A percentile compares a stretch with the other conserved stretches of the same genome.
Conservation (phyloP, 2,113 vertebrate genomes). For the Dromiciops gliroides region DNA sequence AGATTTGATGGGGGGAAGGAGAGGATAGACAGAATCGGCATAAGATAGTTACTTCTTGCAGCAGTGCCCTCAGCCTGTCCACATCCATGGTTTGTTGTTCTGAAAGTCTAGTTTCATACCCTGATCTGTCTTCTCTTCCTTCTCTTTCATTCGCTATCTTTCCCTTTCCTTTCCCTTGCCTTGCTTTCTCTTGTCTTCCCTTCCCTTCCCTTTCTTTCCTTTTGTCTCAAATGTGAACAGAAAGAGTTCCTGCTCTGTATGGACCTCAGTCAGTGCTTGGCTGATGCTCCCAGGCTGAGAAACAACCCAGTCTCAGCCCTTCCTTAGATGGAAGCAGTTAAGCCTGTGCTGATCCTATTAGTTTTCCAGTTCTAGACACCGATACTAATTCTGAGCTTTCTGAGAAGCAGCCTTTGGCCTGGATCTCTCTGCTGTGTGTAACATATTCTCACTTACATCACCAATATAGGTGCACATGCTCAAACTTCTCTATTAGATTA, state of each 20-base stretch:
- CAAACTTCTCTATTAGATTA: not conserved
- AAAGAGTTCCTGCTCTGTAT: not conserved
- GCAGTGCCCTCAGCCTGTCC: not conserved
- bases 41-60: not conserved
- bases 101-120: not conserved
- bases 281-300: not conserved
- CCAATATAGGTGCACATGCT: not conserved
- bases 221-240: not conserved
- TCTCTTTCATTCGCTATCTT: not conserved
- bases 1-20: not conserved
- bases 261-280: not conserved
- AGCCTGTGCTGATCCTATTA: not conserved
- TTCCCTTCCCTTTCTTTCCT: not conserved
- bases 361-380: not conserved
- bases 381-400: not conserved
- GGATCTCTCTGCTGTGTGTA: not conserved
- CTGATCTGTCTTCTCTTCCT: not conserved
- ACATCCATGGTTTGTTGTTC: not conserved
- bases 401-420: not conserved
- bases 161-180: not conserved
- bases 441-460: not conserved
- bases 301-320: not conserved
- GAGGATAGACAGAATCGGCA: not conserved
- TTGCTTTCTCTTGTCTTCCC: not conserved
- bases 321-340: not conserved